Base-by-base conservation (phyloP, 1,140 invertebrate genomes). In the Atopsyche davidsoni region DNA sequence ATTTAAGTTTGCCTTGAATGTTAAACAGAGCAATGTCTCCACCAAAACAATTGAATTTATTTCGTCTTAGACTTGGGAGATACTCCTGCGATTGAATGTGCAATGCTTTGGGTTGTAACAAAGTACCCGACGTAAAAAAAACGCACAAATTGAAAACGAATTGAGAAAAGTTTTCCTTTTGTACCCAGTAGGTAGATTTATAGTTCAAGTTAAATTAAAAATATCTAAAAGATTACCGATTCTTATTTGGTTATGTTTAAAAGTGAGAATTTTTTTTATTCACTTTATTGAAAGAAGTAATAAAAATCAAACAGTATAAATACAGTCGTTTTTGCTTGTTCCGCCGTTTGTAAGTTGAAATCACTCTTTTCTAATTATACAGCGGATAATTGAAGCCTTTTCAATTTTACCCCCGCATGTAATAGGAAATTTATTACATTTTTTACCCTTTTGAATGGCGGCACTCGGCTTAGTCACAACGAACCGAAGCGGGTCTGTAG, bases 351-450 rank as follows among this genome's bases (percentile, higher is more conserved):
- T 28, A 7, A 28, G 6, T 28, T 28, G n/a, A 40, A 40, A 40
- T 17, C 19, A 17, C 38, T 40, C 3, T 40, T 19, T 48, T 49
- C 34, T 45, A 53, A 53, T 56, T 52, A 51, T 21, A 47, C 11
- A 36, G 32, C 18, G 44, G 48, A 52, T 56, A 57, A 57, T 57
- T 57, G 55, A 53, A 57, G 39, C 46, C 55, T 45, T 44, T 55
- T 46, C 53, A 48, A 43, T 53, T 50, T 57, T 31, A 42, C 35
- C 10, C 35, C 39, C 45, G 22, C 44, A 28, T 36, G 24, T 57
- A 57, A 57, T 57, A 53, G 49, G 45, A 50, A 57, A 47, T 57
- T 52, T 57, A 57, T 57, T 57, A 46, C 50, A 24, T 57, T 52
- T 57, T 47, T 36, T 28, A 24, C 36, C 40, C 49, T 57, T 57